phyloP scores from a whole-genome alignment of 1,140 invertebrate species.

The Semibalanus balanoides region DNA sequence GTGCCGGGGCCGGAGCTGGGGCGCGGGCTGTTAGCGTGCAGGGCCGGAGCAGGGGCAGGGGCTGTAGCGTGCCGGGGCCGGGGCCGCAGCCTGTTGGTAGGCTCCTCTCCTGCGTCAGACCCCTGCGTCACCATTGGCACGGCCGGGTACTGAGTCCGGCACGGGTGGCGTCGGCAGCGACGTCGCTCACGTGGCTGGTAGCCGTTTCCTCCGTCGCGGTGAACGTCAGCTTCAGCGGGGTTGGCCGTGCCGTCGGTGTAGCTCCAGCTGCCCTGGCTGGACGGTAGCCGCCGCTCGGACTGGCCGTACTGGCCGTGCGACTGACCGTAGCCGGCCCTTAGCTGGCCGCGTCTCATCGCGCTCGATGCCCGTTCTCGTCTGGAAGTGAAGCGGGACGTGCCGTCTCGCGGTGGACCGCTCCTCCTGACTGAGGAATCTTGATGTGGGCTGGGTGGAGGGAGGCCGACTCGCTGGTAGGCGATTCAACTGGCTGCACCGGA shows the following conservation, averaged over 20 bases:
- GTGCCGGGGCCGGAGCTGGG: no score
- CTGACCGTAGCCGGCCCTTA: not conserved
- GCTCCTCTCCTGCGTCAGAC: not conserved
- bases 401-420: not conserved
- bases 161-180: not conserved
- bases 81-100: no score
- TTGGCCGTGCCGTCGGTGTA: not conserved
- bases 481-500: no score
- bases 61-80: not conserved
- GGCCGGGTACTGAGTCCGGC: not conserved
- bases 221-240: not conserved
- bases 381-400: slow-evolving; percentile 10
- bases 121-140: not conserved
- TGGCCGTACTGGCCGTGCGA: not conserved
- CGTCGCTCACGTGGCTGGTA: not conserved
- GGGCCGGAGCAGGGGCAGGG: no score
- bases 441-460: not conserved
- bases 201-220: not conserved
- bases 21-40: no score
- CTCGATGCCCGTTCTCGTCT: slow-evolving; percentile 3
- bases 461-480: no score
- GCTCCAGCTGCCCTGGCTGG: not conserved
- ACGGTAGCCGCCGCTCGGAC: not conserved
- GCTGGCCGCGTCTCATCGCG: no score
- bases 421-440: not conserved